Conservation (phyloP, 2,113 vertebrate genomes). For the Chinchilla lanigera region DNA sequence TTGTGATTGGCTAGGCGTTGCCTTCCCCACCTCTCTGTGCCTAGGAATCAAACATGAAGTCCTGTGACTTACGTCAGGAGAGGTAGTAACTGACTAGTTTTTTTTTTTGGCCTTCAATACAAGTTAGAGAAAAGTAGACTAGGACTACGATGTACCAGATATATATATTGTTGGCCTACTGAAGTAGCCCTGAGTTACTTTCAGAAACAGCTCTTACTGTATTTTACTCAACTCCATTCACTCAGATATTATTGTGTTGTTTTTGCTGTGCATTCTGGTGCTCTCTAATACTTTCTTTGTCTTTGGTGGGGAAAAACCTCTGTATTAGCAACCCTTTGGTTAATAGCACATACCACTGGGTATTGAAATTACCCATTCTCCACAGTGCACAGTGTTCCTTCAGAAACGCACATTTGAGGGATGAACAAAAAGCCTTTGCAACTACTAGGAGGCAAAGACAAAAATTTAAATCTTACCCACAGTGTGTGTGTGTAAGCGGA, state of each 20-base stretch:
- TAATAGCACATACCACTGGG: not conserved
- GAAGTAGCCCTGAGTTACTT: not conserved
- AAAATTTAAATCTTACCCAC: not conserved
- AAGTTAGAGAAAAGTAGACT: not conserved
- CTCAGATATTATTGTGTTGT: not conserved
- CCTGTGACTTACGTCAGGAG: not conserved
- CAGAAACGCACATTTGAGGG: not conserved
- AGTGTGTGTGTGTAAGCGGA: not conserved
- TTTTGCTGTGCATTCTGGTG: not conserved
- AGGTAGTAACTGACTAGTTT: not conserved
- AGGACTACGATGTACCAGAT: not conserved
- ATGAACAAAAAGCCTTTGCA: not conserved
- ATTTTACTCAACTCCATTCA: not conserved
- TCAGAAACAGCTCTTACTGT: not conserved
- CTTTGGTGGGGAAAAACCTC: not conserved
- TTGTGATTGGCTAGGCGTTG: not conserved
- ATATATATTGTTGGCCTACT: not conserved
- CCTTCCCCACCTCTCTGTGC: not conserved
- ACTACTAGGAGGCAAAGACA: not conserved
- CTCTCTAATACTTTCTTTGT: slow-evolving; percentile 9
- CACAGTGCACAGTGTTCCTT: not conserved
- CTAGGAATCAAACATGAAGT: not conserved
- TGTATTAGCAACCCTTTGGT: not conserved
- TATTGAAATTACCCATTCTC: not conserved
- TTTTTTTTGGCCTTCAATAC: not conserved